Evolutionary conservation across 2,113 vertebrate species (phyloP).

Genomic region (Gambusia holbrooki): DNA sequence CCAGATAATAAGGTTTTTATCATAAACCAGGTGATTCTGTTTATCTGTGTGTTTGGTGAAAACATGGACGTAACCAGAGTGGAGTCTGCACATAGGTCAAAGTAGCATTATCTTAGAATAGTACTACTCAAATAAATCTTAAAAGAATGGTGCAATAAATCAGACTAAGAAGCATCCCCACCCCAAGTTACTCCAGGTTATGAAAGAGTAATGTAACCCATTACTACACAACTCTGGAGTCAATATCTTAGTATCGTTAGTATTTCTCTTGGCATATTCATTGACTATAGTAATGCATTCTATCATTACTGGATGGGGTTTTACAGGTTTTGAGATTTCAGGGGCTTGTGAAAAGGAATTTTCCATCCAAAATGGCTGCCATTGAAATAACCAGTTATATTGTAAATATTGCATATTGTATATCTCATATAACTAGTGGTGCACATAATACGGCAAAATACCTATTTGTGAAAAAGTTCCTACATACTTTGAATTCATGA

Average conservation of each 20-base stretch:
- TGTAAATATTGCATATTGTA: too few species aligned
- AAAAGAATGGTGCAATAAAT: neutral
- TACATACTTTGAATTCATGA: too few species aligned
- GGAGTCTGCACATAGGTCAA: neutral
- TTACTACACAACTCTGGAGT: neutral
- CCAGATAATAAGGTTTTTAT: neutral
- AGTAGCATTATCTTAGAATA: neutral
- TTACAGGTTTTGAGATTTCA: too few species aligned
- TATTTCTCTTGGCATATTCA: neutral
- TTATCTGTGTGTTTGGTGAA: too few species aligned
- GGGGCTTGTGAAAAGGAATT: too few species aligned
- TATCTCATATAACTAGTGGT: too few species aligned
- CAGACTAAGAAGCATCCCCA: neutral
- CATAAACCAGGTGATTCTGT: too few species aligned
- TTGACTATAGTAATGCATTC: neutral
- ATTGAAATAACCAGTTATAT: too few species aligned
- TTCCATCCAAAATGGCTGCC: too few species aligned
- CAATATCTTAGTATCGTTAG: neutral
- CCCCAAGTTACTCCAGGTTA: neutral
- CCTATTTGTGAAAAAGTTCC: too few species aligned
- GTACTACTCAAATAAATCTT: neutral
- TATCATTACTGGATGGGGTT: neutral
- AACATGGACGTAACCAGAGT: neutral
- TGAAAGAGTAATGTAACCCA: neutral
- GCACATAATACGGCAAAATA: too few species aligned